Evolutionary conservation across 2,113 vertebrate species (phyloP).

Genomic region (Sylvia atricapilla): DNA sequence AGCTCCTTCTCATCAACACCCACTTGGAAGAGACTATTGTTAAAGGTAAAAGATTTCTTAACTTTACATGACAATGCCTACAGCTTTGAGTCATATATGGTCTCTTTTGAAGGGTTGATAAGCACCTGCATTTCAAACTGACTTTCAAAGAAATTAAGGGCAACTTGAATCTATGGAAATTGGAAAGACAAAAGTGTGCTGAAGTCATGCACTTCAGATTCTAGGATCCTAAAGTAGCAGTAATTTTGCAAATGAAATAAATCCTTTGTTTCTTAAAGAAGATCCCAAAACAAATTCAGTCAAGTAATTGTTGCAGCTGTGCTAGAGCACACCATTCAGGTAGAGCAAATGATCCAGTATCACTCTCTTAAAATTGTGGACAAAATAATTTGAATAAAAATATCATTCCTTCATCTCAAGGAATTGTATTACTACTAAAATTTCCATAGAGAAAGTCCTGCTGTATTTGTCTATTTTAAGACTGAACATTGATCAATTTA

Average conservation of each 20-base stretch:
- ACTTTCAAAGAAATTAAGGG: not conserved
- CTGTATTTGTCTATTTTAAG: not conserved
- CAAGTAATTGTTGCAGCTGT: not conserved
- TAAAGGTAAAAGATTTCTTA: not conserved
- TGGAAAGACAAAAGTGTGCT: not conserved
- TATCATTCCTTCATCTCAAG: not conserved
- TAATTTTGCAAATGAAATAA: not conserved
- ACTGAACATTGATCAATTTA: not conserved
- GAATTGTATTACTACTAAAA: not conserved
- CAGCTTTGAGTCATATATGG: not conserved
- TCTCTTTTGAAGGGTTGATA: not conserved
- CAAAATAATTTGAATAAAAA: not conserved
- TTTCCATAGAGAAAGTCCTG: not conserved
- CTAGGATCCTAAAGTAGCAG: not conserved
- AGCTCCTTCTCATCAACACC: not conserved
- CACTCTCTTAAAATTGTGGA: not conserved
- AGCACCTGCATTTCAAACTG: not conserved
- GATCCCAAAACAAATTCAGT: not conserved
- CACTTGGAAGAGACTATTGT: constrained; percentile 18
- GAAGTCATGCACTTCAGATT: not conserved
- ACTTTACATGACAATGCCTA: not conserved
- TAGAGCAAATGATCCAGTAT: not conserved
- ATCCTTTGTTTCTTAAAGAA: not conserved
- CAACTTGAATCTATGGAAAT: not conserved
- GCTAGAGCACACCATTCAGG: not conserved